These are phyloP conservation scores for Glaucopsyche alexis DNA, from an alignment of 2,888 invertebrate species.

Conservation along the genomic window DNA sequence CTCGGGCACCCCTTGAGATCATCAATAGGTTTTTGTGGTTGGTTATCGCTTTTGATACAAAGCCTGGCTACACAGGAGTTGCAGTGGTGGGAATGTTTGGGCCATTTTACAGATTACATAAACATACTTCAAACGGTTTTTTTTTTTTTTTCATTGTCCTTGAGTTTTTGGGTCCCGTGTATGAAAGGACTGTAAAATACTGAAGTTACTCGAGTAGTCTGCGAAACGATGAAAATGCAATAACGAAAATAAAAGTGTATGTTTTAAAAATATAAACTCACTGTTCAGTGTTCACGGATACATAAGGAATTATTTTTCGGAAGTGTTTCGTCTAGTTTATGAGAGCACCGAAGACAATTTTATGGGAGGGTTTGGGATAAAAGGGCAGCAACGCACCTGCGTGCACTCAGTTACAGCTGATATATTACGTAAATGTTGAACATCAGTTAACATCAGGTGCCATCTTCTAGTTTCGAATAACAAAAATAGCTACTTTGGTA, in stretches of 20 bases:
- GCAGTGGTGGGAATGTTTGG: no score
- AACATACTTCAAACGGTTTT: no score
- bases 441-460: background rate
- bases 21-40: no score
- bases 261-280: background rate
- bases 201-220: background rate
- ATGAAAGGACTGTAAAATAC: no score
- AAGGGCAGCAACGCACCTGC: slow-evolving; percentile 9
- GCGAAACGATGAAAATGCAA: background rate
- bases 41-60: no score
- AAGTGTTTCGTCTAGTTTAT: background rate
- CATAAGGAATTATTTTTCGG: background rate
- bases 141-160: no score
- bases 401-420: slow-evolving; percentile 3
- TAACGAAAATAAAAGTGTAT: background rate
- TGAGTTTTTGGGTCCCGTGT: no score
- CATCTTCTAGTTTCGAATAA: background rate
- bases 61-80: no score
- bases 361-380: slow-evolving; percentile 14
- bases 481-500: no score
- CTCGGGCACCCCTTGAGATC: no score
- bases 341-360: slow-evolving; percentile 7
- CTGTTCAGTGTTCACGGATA: background rate
- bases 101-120: no score
- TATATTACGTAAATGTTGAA: background rate